A percentile compares a stretch with the other conserved stretches of the same genome.
phyloP scores from a whole-genome alignment of 2,888 invertebrate species.

The Pseudococcus viburni region DNA sequence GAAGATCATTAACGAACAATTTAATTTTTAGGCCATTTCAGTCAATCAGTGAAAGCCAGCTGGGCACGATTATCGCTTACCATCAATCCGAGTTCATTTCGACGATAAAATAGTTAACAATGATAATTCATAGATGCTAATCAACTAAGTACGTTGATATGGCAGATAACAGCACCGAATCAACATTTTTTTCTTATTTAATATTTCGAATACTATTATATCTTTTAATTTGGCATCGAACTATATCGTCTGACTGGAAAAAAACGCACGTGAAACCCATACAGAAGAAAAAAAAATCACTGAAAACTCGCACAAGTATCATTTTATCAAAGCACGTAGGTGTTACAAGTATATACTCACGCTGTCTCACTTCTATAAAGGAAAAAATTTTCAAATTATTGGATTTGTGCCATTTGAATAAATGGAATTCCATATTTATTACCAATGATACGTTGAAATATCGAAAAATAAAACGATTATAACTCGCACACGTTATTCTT shows the following conservation, averaged over 20 bases:
- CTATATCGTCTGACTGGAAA: background rate
- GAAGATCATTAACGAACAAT: conserved; percentile 38
- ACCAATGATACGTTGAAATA: conserved; percentile 41
- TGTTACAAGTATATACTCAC: conserved; percentile 36
- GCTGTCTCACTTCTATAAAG: background rate
- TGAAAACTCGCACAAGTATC: conserved; percentile 3
- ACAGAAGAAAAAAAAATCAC: background rate
- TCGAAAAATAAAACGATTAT: conserved; percentile 45
- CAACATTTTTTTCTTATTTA: background rate
- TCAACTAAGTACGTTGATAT: conserved; percentile 11
- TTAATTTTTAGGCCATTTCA: conserved; percentile 45
- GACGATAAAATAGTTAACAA: conserved; percentile 37
- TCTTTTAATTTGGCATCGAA: conserved; percentile 15
- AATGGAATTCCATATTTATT: conserved; percentile 49
- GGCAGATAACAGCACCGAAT: background rate
- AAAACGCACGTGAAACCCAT: conserved; percentile 7
- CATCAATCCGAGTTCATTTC: conserved; percentile 34
- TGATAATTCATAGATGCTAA: conserved; percentile 41
- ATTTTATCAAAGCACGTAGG: conserved; percentile 37
- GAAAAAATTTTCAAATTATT: conserved; percentile 57
- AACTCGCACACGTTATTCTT: conserved; percentile 5
- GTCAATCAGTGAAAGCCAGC: conserved; percentile 47
- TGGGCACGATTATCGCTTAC: conserved; percentile 40
- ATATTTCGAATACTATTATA: conserved; percentile 2
- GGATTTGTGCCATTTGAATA: conserved; percentile 55